Base-by-base conservation (phyloP, 2,113 vertebrate genomes). In the Phaethon lepturus region DNA sequence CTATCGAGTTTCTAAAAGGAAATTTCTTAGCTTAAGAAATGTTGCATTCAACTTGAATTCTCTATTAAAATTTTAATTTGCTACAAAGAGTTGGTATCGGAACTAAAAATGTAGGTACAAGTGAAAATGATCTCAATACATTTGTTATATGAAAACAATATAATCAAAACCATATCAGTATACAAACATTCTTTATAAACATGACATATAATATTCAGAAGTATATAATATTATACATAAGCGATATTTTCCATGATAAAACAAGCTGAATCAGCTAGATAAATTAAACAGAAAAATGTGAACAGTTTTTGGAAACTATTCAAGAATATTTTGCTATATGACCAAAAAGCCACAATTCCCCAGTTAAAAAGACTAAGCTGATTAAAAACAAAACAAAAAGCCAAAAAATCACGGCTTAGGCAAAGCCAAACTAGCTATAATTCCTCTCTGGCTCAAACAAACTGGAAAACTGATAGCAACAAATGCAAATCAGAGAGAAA, bases 341-440 rank as follows among this genome's bases (percentile, higher is more conserved):
- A 74, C 25, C 49, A 85, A 88, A 94, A 73, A 56, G 17, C 11
- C 45, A 58, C 53, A 79, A 83, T 86, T 88, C 13, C 17, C 18
- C 35, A 49, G 20, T 69, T 33, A 73, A 86, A 86, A 88, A 69
- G 38, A 69, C 24, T 66, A 66, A 72, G 14, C 16, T 90, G 53
- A 79, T 90, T 68, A 79, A 86, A 86, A 94, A 14, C 17, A 68
- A 91, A 89, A 75, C 8, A 83, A 69, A 83, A 77, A 49, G 19
- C 6, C 4, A 52, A 72, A 88, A 86, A 29, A 5, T 0, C 0
- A 1, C 47, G 31, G 23, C 63, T 91, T 50, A 67, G 64, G 67
- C 24, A 74, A 91, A 91, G 68, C 19, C 35, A 35, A 94, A 68
- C 16, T 29, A 69, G 71, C 44, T 90, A 10, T 25, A 90, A 90